These are phyloP conservation scores for Baronia brevicornis DNA, from an alignment of 2,888 invertebrate species.

Conservation along the genomic window DNA sequence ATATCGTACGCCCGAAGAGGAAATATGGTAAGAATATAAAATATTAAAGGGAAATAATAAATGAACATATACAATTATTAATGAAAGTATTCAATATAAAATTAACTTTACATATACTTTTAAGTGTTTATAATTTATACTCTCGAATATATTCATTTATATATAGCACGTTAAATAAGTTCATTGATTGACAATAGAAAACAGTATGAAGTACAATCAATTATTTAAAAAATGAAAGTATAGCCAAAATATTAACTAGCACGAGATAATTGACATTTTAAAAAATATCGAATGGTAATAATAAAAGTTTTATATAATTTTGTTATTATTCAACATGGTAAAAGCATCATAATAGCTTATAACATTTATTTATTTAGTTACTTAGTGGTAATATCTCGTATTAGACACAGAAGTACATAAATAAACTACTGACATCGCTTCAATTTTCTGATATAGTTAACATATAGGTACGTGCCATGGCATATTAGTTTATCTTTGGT, in stretches of 20 bases:
- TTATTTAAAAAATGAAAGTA: slow-evolving; percentile 4
- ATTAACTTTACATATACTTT: no score
- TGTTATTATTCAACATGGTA: no score
- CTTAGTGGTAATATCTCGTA: background rate
- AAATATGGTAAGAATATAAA: no score
- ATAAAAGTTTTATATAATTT: slow-evolving; percentile 8
- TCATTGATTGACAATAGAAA: slow-evolving; percentile 10
- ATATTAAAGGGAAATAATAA: no score
- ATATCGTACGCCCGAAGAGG: no score
- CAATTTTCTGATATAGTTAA: slow-evolving; percentile 11
- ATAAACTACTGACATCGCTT: slow-evolving; percentile 5
- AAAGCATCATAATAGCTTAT: no score
- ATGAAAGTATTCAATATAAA: no score
- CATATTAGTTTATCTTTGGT: slow-evolving; percentile 63
- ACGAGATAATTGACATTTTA: background rate
- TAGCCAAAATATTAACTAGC: slow-evolving; percentile 5
- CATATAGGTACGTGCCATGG: slow-evolving; percentile 30
- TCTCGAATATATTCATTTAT: no score
- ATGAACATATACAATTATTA: no score
- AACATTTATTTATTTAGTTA: no score
- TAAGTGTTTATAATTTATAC: no score
- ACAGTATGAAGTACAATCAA: slow-evolving; percentile 3
- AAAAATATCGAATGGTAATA: slow-evolving; percentile 1
- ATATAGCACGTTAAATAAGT: no score
- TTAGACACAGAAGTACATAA: slow-evolving; percentile 8